Evolutionary conservation across 1,140 invertebrate species (phyloP).

Genomic region (Papilio machaon): DNA sequence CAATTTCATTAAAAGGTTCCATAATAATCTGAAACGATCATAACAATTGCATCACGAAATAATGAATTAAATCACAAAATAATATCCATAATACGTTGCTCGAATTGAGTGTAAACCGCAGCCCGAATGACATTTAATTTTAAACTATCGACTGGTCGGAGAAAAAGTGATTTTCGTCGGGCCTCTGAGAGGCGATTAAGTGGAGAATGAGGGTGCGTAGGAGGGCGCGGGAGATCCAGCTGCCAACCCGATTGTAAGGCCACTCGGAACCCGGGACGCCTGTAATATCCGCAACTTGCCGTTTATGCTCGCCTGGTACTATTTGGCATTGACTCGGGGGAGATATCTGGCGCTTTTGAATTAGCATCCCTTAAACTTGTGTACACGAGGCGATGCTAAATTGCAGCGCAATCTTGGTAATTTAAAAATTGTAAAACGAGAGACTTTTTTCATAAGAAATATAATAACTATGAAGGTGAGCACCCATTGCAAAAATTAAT

Average conservation of each 20-base stretch:
- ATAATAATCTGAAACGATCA: conserved; percentile 69
- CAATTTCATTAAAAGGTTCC: conserved; percentile 76
- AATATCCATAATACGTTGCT: conserved; percentile 74
- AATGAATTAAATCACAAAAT: conserved; percentile 77
- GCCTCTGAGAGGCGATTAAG: conserved; percentile 52
- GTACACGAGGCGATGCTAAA: not conserved
- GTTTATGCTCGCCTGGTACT: conserved; percentile 68
- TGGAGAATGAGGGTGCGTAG: conserved; percentile 59
- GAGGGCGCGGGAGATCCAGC: conserved; percentile 43
- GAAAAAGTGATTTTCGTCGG: conserved; percentile 76
- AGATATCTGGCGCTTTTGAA: conserved; percentile 58
- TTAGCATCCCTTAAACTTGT: conserved; percentile 16
- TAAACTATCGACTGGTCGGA: conserved; percentile 71
- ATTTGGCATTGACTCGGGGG: conserved; percentile 79
- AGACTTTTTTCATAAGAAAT: conserved; percentile 30
- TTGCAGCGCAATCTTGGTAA: conserved; percentile 28
- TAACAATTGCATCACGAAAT: conserved; percentile 71
- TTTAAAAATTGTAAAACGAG: conserved; percentile 26
- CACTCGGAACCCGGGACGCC: conserved; percentile 41
- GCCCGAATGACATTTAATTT: conserved; percentile 78
- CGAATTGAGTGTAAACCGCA: conserved; percentile 78
- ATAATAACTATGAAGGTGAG: conserved; percentile 16
- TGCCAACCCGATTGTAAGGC: conserved; percentile 39
- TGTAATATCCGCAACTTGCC: conserved; percentile 60
- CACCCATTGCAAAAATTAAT: conserved; percentile 8